These are phyloP conservation scores for Ips nitidus DNA, from an alignment of 1,140 invertebrate species.

Conservation along the genomic window DNA sequence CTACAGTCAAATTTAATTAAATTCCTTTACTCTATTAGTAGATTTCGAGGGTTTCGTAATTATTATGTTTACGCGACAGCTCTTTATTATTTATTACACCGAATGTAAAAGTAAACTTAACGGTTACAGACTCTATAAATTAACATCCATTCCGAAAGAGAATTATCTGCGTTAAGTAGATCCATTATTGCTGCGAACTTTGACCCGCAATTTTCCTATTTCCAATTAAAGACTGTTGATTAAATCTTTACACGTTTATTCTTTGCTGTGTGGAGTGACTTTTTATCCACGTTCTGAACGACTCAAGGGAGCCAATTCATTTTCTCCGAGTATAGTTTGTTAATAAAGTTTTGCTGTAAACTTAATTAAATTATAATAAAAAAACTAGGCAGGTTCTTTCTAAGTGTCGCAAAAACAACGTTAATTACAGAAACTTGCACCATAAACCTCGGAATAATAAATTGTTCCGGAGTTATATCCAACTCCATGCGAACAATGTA, in stretches of 20 bases:
- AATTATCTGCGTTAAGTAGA: constrained; percentile 19
- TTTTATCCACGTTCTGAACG: neutral
- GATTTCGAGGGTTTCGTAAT: constrained; percentile 26
- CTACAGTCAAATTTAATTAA: constrained; percentile 36
- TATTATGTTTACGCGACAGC: constrained; percentile 22
- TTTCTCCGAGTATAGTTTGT: neutral
- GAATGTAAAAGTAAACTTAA: neutral
- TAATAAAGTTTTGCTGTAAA: neutral
- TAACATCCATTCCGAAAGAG: constrained; percentile 13
- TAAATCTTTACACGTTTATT: constrained; percentile 12
- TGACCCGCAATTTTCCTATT: constrained; percentile 27
- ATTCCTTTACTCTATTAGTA: constrained; percentile 28
- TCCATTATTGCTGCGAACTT: constrained; percentile 22
- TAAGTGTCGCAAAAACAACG: constrained; percentile 13
- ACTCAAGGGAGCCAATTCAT: neutral
- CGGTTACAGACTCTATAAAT: constrained; percentile 13
- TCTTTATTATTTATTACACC: constrained; percentile 11
- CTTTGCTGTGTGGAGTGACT: constrained; percentile 1
- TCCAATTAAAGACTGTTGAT: constrained; percentile 19
- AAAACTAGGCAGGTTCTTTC: constrained; percentile 2
- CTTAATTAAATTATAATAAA: constrained; percentile 21
- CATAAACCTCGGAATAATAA: constrained; percentile 23
- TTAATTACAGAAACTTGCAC: constrained; percentile 26
- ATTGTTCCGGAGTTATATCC: constrained; percentile 13
- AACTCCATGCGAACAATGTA: constrained; percentile 20